Base-by-base conservation (phyloP, 1,140 invertebrate genomes). In the Maconellicoccus hirsutus region DNA sequence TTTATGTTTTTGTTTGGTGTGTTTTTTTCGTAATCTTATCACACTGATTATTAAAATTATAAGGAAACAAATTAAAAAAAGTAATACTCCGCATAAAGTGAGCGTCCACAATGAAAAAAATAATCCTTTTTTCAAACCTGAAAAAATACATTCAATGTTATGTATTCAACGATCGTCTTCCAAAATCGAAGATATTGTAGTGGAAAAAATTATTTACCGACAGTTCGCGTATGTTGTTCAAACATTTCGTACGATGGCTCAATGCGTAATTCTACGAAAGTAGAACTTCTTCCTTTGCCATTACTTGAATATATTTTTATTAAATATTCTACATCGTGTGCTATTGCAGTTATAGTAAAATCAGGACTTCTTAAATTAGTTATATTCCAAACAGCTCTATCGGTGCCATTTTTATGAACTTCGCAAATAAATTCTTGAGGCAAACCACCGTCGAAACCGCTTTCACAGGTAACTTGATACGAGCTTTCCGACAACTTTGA, bases 261-360 rank as follows among this genome's bases (percentile, higher is more conserved):
- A 4, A 71, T 38, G 69, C 70, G 52, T 71, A 73, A 26, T 22
- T 71, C 21, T 29, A 72, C 27, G 23, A 74, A 14, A 26, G 70
- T 69, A 4, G 22, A 70, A 74, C 91, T 93, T 26, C 86, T 82
- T 33, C 92, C 93, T 78, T 93, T 94, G 21, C 87, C 86, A 79
- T 95, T 95, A 33, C 88, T 85, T 0, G 92, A 88, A 77, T 90
- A 94, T 1, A 92, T 80, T 42, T 84, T 80, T 78, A 92, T 86
- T 70, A 84, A 83, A 26, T 91, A 83, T 33, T 85, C 81, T 71
- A 84, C 84, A 2, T 87, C 89, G 0, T 89, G 82, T 70, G 86
- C 85, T 19, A 92, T 79, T 0, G 84, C 87, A 72, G 83, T 84
- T 0, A 91, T 86, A 16, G 83, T 84, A 76, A 91, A 87, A 25